phyloP scores from a whole-genome alignment of 1,140 invertebrate species.

The Charaxes varanes region DNA sequence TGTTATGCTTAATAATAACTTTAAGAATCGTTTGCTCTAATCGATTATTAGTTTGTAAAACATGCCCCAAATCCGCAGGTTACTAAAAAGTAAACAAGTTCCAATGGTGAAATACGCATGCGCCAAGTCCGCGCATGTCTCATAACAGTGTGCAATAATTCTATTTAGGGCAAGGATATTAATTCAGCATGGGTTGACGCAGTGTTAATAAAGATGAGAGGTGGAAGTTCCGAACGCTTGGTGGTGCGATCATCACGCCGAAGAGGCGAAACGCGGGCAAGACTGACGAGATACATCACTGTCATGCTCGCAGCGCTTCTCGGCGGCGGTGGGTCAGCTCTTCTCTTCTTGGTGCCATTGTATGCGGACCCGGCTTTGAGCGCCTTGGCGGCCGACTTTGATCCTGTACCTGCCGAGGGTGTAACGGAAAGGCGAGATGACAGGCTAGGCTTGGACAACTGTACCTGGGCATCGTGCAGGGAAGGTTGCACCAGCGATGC shows the following conservation, averaged over 20 bases:
- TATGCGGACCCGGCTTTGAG: constrained; percentile 93
- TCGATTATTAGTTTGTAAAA: too few relatives aligned
- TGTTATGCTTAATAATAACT: too few relatives aligned
- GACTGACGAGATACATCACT: constrained; percentile 85
- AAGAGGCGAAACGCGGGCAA: constrained; percentile 80
- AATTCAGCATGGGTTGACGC: constrained; percentile 61
- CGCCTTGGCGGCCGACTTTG: constrained; percentile 88
- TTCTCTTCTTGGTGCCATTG: constrained; percentile 90
- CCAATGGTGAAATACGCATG: constrained; percentile 21
- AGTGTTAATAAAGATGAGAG: constrained; percentile 77
- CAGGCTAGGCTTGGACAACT: constrained; percentile 85
- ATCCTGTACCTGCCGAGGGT: constrained; percentile 84
- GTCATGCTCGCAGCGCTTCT: constrained; percentile 85
- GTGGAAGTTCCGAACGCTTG: constrained; percentile 89
- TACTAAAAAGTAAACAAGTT: background rate
- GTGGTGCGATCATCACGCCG: constrained; percentile 78
- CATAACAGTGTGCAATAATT: constrained; percentile 12
- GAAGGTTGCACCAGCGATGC: constrained; percentile 92
- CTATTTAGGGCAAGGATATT: constrained; percentile 40
- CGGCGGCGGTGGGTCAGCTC: constrained; percentile 85
- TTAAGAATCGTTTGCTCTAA: too few relatives aligned
- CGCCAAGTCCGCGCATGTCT: constrained; percentile 33
- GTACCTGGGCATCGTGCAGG: constrained; percentile 89
- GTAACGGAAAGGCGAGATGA: constrained; percentile 85
- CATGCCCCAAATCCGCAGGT: too few relatives aligned